These are phyloP conservation scores for Clarias magur DNA, from an alignment of 2,113 vertebrate species.

Conservation along the genomic window DNA sequence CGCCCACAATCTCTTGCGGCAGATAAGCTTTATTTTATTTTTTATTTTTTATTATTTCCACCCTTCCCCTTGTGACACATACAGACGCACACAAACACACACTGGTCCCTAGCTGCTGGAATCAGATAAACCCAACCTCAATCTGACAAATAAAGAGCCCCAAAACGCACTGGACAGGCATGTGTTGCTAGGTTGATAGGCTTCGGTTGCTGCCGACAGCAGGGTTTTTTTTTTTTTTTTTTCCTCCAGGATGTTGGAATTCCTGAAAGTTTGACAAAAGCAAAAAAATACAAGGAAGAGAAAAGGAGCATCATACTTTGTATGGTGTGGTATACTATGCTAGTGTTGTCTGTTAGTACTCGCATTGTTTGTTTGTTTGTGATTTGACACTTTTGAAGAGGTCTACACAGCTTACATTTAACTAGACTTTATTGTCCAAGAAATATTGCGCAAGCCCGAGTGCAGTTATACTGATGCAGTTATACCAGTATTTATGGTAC, in stretches of 20 bases:
- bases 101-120: constrained; percentile 55
- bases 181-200: constrained; percentile 51
- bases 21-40: constrained; percentile 42
- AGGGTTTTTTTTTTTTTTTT: too few species aligned
- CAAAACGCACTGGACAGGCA: constrained; percentile 55
- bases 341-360: not conserved
- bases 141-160: constrained; percentile 67
- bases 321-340: not conserved
- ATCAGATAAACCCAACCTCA: constrained; percentile 70
- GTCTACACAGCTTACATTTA: not conserved
- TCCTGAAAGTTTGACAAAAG: not conserved
- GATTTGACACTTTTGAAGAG: not conserved
- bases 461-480: not conserved
- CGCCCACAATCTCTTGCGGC: constrained; percentile 60
- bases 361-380: not conserved
- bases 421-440: not conserved
- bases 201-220: constrained; percentile 22
- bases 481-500: not conserved
- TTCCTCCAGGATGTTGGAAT: constrained; percentile 27
- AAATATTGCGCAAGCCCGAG: not conserved
- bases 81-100: constrained; percentile 33
- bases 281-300: not conserved
- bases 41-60: not conserved
- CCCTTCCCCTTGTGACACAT: constrained; percentile 29
- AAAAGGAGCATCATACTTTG: not conserved